These are phyloP conservation scores for Cepaea hortensis DNA, from an alignment of 2,888 invertebrate species.

Conservation along the genomic window DNA sequence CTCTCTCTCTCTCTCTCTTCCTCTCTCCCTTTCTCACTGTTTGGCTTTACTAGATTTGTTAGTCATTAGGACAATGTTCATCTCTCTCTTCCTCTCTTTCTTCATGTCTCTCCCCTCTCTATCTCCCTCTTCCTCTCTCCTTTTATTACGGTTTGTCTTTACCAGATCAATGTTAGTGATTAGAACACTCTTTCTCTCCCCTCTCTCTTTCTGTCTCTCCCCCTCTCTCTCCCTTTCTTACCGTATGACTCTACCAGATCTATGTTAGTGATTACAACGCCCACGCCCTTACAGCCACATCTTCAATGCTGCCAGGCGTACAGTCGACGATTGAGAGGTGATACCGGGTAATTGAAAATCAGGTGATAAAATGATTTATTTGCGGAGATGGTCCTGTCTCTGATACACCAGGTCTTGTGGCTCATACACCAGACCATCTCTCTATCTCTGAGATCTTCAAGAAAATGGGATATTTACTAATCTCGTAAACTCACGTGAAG, in stretches of 20 bases:
- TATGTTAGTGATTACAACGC: neutral
- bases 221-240: neutral
- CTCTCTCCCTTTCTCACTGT: constrained; percentile 14
- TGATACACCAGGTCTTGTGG: no score
- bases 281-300: neutral
- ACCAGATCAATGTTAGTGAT: no score
- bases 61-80: neutral
- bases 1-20: constrained; percentile 32
- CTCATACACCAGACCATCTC: no score
- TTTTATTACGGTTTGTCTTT: no score
- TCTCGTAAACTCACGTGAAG: no score
- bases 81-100: constrained; percentile 15
- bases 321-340: no score
- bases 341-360: no score
- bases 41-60: neutral
- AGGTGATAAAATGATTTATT: no score
- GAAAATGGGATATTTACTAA: no score
- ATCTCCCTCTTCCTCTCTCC: neutral
- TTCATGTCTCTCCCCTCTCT: neutral
- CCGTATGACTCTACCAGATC: neutral
- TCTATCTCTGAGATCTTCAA: no score
- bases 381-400: no score
- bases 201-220: constrained; percentile 8
- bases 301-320: neutral
- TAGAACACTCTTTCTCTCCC: neutral